Conservation (phyloP, 2,888 invertebrate genomes). For the Pogonocherus hispidulus region DNA sequence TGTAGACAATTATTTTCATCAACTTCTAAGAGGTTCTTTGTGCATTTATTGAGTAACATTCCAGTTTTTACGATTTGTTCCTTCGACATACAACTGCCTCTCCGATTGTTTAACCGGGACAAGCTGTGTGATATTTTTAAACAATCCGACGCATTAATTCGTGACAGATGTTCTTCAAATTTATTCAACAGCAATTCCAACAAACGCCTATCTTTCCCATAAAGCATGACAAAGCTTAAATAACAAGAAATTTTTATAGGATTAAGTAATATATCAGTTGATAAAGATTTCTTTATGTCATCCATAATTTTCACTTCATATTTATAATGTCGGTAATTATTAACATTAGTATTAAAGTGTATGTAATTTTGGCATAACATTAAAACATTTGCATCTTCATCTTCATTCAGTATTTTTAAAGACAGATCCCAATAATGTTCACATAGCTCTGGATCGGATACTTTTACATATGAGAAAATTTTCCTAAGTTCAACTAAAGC, state of each 20-base stretch:
- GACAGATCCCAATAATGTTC: conserved; percentile 69
- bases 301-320: conserved; percentile 68
- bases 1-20: conserved; percentile 24
- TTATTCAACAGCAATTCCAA: conserved; percentile 58
- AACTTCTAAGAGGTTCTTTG: conserved; percentile 36
- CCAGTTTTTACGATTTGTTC: conserved; percentile 38
- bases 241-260: conserved; percentile 65
- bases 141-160: conserved; percentile 36
- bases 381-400: conserved; percentile 60
- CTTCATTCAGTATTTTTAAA: conserved; percentile 60
- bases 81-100: conserved; percentile 29
- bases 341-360: conserved; percentile 71
- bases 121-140: conserved; percentile 41
- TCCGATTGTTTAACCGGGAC: background rate
- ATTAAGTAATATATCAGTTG: conserved; percentile 62
- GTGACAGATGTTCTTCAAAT: conserved; percentile 35
- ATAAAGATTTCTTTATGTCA: conserved; percentile 63
- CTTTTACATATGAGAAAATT: conserved; percentile 69
- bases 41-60: conserved; percentile 40
- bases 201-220: conserved; percentile 30
- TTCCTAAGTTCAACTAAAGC: conserved; percentile 66
- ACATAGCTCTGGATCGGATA: conserved; percentile 68
- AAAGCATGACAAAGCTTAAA: conserved; percentile 41
- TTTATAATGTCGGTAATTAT: conserved; percentile 69
- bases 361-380: conserved; percentile 71